Conservation (phyloP, 2,797 vertebrate genomes). For the Distichodus sexfasciatus region DNA sequence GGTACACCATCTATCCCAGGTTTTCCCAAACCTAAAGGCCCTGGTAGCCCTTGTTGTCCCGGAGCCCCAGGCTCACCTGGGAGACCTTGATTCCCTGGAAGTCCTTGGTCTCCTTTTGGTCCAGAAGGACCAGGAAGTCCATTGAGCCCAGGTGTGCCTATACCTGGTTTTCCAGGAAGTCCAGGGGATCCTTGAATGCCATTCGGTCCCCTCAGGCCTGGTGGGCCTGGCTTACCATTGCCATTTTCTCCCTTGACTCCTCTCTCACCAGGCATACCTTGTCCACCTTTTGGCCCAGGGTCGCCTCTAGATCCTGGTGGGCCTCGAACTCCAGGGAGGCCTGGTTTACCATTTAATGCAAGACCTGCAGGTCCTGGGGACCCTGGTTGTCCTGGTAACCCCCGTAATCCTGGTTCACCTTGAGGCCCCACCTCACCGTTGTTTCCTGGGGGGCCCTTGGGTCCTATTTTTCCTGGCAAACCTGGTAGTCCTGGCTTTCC, state of each 20-base stretch:
- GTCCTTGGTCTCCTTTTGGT: conserved; percentile 83
- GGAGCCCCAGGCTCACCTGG: conserved; percentile 77
- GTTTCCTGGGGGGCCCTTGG: conserved; percentile 83
- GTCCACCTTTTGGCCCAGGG: conserved; percentile 83
- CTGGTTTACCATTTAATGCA: conserved; percentile 93
- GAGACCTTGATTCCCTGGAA: conserved; percentile 76
- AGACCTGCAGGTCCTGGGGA: conserved; percentile 91
- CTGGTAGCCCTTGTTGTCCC: conserved; percentile 83
- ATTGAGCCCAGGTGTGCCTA: conserved; percentile 83
- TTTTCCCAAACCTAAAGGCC: conserved; percentile 78
- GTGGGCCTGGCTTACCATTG: conserved; percentile 84
- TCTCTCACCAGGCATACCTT: conserved; percentile 81
- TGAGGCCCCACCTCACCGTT: conserved; percentile 86
- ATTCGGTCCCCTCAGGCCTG: conserved; percentile 76
- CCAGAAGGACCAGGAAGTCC: conserved; percentile 84
- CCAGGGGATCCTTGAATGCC: conserved; percentile 81
- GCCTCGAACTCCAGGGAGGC: conserved; percentile 84
- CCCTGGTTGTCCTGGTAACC: conserved; percentile 86
- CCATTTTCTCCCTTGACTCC: conserved; percentile 91
- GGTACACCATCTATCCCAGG: conserved; percentile 82
- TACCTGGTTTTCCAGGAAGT: conserved; percentile 73
- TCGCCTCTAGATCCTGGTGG: conserved; percentile 85
- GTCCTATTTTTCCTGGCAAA: conserved; percentile 89
- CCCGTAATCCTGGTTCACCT: conserved; percentile 89
- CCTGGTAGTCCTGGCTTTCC: conserved; percentile 94